phyloP scores from a whole-genome alignment of 2,113 vertebrate genomes.

The Rhipidura dahli region DNA sequence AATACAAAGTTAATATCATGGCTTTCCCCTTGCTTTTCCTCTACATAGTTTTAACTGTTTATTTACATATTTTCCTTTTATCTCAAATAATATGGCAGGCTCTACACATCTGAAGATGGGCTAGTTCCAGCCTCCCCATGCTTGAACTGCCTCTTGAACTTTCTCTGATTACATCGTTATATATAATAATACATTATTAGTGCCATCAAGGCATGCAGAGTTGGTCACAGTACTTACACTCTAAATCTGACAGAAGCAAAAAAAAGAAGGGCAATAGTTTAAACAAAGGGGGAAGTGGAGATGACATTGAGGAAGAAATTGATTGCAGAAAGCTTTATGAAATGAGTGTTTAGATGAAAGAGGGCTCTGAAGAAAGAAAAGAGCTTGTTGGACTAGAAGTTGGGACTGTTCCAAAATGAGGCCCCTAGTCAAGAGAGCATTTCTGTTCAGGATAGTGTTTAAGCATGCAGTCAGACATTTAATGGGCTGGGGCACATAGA shows the following conservation, averaged over 20 bases:
- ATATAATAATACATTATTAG: constrained; percentile 56
- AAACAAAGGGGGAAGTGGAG: constrained; percentile 39
- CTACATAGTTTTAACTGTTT: not conserved
- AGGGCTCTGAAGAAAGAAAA: constrained; percentile 4
- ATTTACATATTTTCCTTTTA: constrained; percentile 14
- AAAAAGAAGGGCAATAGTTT: constrained; percentile 41
- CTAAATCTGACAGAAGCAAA: constrained; percentile 36
- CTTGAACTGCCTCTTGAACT: constrained; percentile 58
- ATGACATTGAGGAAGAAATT: constrained; percentile 56
- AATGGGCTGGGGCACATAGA: not conserved
- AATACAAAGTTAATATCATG: not conserved
- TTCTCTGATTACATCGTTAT: constrained; percentile 55
- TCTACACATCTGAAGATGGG: not conserved
- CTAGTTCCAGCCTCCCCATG: constrained; percentile 3
- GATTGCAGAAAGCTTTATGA: constrained; percentile 50
- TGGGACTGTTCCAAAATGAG: constrained; percentile 12
- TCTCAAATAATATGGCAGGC: not conserved
- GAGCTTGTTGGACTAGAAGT: not conserved
- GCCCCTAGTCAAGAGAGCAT: not conserved
- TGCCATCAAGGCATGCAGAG: constrained; percentile 22
- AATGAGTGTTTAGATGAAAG: constrained; percentile 28
- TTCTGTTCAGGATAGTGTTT: not conserved
- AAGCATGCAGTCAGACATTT: not conserved
- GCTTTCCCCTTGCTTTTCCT: not conserved
- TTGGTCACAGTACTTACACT: constrained; percentile 33